Evolutionary conservation across 1,140 invertebrate species (phyloP).

Genomic region (Caenorhabditis tropicalis): DNA sequence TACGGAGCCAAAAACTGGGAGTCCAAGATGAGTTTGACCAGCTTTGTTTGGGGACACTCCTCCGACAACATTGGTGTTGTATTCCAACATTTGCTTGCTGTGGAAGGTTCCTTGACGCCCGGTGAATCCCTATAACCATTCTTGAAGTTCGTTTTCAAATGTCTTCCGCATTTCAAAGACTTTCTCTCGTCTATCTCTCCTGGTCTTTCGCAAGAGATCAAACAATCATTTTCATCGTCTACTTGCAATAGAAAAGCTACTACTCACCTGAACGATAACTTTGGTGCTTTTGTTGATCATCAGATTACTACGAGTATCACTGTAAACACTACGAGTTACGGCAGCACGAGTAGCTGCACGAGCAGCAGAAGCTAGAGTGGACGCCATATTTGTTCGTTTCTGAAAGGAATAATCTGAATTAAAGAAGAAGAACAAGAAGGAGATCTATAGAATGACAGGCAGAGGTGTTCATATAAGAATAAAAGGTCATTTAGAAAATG

Average conservation of each 20-base stretch:
- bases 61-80: slow-evolving; percentile 96
- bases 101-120: slow-evolving; percentile 85
- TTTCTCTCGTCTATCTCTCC: background rate
- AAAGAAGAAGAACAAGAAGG: background rate
- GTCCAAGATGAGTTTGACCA: slow-evolving; percentile 87
- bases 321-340: slow-evolving; percentile 59
- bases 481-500: no score
- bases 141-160: background rate
- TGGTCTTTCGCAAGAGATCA: background rate
- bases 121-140: slow-evolving; percentile 91
- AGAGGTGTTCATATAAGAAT: no score
- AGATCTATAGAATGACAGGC: background rate
- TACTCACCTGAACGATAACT: slow-evolving; percentile 61
- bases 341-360: slow-evolving; percentile 20
- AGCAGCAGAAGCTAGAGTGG: slow-evolving; percentile 10
- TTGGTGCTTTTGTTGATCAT: slow-evolving; percentile 85
- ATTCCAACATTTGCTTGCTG: slow-evolving; percentile 93
- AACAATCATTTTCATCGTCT: background rate
- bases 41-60: slow-evolving; percentile 95
- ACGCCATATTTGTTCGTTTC: no score
- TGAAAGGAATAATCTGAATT: background rate
- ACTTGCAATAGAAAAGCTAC: no score
- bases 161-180: no score
- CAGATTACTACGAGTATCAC: slow-evolving; percentile 76
- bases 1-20: slow-evolving; percentile 91